These are phyloP conservation scores for Helogale parvula DNA, from an alignment of 2,113 vertebrate genomes.

Conservation along the genomic window DNA sequence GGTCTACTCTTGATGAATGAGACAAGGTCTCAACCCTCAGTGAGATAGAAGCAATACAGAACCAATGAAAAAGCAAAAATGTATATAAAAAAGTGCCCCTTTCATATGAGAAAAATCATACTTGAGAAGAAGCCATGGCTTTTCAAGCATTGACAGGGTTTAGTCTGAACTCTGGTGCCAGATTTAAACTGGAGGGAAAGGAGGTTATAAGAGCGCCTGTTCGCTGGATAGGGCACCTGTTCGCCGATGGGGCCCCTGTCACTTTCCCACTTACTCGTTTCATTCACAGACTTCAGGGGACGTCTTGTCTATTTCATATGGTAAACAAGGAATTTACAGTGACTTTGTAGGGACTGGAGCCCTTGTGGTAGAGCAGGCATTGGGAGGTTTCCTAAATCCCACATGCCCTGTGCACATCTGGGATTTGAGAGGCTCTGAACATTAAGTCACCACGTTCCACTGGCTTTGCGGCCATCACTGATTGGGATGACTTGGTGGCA, in stretches of 20 bases:
- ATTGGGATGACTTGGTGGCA: background rate
- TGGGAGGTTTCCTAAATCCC: background rate
- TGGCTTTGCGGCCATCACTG: background rate
- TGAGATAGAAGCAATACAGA: background rate
- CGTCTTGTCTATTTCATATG: background rate
- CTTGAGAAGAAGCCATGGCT: background rate
- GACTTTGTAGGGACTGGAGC: background rate
- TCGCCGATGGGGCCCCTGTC: too few species aligned
- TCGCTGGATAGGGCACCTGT: background rate
- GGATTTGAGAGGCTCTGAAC: background rate
- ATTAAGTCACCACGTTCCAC: background rate
- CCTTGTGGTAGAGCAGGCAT: rapidly evolving
- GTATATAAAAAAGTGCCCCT: background rate
- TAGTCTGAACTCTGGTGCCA: background rate
- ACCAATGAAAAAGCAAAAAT: background rate
- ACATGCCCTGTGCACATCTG: background rate
- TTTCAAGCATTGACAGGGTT: background rate
- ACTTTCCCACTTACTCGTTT: background rate
- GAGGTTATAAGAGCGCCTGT: background rate
- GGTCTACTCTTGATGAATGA: background rate
- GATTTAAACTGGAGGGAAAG: background rate
- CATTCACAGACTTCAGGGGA: background rate
- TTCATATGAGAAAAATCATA: background rate
- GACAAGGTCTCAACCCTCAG: background rate
- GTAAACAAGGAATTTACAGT: background rate